phyloP scores from a whole-genome alignment of 2,113 vertebrate genomes.

The Haliaeetus leucogaster region DNA sequence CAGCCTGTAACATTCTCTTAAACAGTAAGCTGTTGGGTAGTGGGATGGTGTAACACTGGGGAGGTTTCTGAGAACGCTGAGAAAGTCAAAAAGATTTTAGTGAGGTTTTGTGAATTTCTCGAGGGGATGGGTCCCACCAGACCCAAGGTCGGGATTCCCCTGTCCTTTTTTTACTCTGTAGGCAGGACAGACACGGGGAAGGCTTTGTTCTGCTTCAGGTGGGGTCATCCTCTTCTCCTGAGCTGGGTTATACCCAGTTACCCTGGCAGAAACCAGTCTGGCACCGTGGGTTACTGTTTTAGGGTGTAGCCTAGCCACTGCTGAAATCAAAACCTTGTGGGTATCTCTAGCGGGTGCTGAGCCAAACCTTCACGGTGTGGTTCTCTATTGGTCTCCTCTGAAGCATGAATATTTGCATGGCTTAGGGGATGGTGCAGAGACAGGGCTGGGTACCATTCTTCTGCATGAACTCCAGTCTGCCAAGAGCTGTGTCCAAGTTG shows the following conservation, averaged over 20 bases:
- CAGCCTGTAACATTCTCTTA: no score
- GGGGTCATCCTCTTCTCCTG: neutral
- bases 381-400: neutral
- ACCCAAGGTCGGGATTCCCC: neutral
- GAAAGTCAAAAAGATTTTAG: neutral
- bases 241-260: neutral
- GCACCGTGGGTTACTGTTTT: neutral
- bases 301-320: neutral
- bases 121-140: neutral
- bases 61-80: neutral
- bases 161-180: neutral
- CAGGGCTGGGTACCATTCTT: neutral
- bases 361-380: neutral
- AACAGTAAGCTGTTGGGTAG: neutral
- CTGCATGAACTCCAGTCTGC: neutral
- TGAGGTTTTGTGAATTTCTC: neutral
- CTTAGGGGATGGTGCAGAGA: fast-evolving
- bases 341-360: neutral
- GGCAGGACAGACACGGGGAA: neutral
- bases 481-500: neutral
- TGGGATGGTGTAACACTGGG: no score
- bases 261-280: neutral
- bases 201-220: neutral
- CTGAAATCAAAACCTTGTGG: neutral
- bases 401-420: neutral